These are phyloP conservation scores for Nannobrachium achirus DNA, from an alignment of 2,113 vertebrate species.

Conservation along the genomic window DNA sequence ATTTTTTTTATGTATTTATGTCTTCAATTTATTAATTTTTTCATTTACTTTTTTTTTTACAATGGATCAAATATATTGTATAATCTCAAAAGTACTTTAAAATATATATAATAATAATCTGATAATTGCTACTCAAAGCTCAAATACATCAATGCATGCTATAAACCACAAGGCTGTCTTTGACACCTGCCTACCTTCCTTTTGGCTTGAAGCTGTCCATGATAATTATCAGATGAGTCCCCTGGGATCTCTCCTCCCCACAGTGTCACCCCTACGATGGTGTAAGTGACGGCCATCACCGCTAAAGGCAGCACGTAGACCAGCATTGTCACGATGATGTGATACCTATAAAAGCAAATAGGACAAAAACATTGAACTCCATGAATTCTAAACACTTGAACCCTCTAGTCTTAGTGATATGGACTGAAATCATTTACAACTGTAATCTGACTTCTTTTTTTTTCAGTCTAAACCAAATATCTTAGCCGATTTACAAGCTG, in stretches of 20 bases:
- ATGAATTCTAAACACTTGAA: not conserved
- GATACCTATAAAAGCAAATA: constrained; percentile 83
- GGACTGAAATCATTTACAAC: too few relatives aligned
- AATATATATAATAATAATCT: not conserved
- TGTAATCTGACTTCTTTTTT: too few relatives aligned
- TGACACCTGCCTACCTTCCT: constrained; percentile 98
- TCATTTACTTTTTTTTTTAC: not conserved
- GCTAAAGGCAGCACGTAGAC: constrained; percentile 92
- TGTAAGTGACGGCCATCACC: constrained; percentile 95
- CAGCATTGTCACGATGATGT: constrained; percentile 88
- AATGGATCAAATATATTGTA: not conserved
- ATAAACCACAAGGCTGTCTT: too few relatives aligned
- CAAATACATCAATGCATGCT: too few relatives aligned
- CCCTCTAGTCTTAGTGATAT: too few relatives aligned
- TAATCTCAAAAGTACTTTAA: not conserved
- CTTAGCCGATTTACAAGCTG: too few relatives aligned
- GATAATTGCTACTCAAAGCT: too few relatives aligned
- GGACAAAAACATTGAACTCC: not conserved
- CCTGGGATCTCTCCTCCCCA: constrained; percentile 98
- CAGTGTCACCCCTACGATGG: constrained; percentile 92
- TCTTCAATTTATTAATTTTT: too few relatives aligned
- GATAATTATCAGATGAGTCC: constrained; percentile 93
- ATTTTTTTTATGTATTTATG: too few relatives aligned
- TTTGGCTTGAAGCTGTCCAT: constrained; percentile 93
- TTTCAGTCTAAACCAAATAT: too few relatives aligned